Evolutionary conservation across 2,888 invertebrate genomes (phyloP).

Genomic region (Heterodera filipjevi): DNA sequence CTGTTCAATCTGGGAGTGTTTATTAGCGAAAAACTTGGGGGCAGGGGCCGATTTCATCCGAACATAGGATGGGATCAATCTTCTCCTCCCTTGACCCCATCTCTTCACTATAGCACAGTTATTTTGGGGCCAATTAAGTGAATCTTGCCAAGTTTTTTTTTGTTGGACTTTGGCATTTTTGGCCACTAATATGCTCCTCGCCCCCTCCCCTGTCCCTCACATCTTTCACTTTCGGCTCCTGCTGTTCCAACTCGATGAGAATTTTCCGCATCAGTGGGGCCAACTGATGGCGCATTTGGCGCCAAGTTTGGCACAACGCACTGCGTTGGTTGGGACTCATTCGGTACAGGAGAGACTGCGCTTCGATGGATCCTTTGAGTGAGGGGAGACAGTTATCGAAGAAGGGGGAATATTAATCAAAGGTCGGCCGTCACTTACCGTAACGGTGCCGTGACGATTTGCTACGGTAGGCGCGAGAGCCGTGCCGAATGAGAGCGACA

Average conservation of each 20-base stretch:
- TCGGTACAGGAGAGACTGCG: conserved; percentile 22
- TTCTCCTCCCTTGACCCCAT: too few species aligned
- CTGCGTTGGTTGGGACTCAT: conserved; percentile 41
- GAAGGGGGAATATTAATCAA: too few species aligned
- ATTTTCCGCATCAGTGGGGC: conserved; percentile 53
- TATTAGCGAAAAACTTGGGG: too few species aligned
- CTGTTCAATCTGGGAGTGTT: too few species aligned
- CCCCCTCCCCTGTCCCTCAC: conserved; percentile 30
- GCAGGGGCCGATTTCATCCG: too few species aligned
- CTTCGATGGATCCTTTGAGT: conserved; percentile 15
- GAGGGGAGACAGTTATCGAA: background rate
- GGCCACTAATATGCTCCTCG: too few species aligned
- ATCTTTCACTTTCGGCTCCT: conserved; percentile 62
- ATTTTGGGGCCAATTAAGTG: too few species aligned
- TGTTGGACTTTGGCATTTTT: conserved; percentile 5
- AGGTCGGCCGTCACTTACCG: too few species aligned
- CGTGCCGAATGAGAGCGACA: conserved; percentile 24
- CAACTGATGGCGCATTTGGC: conserved; percentile 49
- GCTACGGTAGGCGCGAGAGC: conserved; percentile 36
- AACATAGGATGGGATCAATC: too few species aligned
- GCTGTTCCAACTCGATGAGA: conserved; percentile 58
- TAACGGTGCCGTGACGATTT: conserved; percentile 27
- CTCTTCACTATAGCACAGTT: too few species aligned
- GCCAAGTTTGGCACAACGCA: conserved; percentile 56
- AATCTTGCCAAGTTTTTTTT: too few species aligned